Evolutionary conservation across 2,888 invertebrate species (phyloP).

Genomic region (Myathropa florea): DNA sequence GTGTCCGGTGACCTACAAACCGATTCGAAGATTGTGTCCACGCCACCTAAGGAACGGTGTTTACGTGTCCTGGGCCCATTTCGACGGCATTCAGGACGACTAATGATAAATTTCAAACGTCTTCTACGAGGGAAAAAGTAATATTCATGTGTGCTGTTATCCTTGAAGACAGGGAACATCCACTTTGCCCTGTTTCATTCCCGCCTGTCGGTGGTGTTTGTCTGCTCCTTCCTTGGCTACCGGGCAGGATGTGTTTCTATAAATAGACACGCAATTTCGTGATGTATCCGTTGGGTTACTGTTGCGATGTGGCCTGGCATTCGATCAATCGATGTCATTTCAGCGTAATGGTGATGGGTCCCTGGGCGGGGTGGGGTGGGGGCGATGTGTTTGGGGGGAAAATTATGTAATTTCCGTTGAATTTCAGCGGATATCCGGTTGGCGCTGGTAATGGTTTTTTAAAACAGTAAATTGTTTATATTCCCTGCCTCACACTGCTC

Average conservation of each 20-base stretch:
- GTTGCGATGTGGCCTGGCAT: constrained; percentile 22
- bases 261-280: constrained; percentile 51
- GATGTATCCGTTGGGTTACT: constrained; percentile 13
- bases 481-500: background rate
- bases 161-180: no score
- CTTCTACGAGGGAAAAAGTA: background rate
- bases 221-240: background rate
- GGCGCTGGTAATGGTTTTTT: constrained; percentile 40
- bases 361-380: background rate
- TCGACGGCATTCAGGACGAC: background rate
- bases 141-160: background rate
- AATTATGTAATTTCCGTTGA: constrained; percentile 67
- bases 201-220: background rate
- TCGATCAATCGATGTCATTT: constrained; percentile 56
- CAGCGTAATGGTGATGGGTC: background rate
- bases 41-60: background rate
- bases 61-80: background rate
- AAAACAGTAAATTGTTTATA: constrained; percentile 21
- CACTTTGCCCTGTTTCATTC: background rate
- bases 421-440: constrained; percentile 60
- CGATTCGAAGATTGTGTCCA: background rate
- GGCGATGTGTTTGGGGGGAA: background rate
- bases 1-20: constrained; percentile 28
- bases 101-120: background rate
- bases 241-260: constrained; percentile 30